These are phyloP conservation scores for Stomatorhinus ivindoensis DNA, from an alignment of 2,113 vertebrate genomes.

Conservation along the genomic window DNA sequence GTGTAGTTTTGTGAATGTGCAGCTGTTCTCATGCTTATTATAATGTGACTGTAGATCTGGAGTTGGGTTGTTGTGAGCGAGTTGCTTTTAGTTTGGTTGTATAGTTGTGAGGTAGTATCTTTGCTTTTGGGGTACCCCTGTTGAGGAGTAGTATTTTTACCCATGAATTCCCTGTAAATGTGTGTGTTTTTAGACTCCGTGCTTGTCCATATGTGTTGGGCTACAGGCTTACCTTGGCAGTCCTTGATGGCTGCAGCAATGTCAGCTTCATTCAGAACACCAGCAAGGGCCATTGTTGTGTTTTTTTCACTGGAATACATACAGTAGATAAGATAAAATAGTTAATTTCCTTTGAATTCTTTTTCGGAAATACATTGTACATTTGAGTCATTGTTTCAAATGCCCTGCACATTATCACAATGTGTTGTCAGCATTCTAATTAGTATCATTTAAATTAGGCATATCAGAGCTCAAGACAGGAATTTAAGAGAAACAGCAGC, in stretches of 20 bases:
- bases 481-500: not conserved
- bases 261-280: slow-evolving; percentile 61
- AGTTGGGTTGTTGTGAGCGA: not conserved
- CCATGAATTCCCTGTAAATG: not conserved
- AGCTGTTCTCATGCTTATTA: not conserved
- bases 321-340: not conserved
- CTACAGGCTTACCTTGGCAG: slow-evolving; percentile 56
- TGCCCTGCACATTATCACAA: not conserved
- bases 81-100: not conserved
- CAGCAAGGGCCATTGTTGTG: slow-evolving; percentile 59
- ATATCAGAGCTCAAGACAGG: not conserved
- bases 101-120: not conserved
- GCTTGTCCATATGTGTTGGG: not conserved
- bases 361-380: not conserved
- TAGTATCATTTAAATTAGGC: not conserved
- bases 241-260: slow-evolving; percentile 59
- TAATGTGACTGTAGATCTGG: not conserved
- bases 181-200: not conserved
- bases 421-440: not conserved
- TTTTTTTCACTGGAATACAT: slow-evolving; percentile 19
- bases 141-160: not conserved
- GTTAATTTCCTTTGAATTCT: not conserved
- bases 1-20: not conserved
- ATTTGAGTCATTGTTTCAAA: not conserved
- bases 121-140: not conserved